Conservation (phyloP, 2,888 invertebrate species). For the Sialis fuliginosa region DNA sequence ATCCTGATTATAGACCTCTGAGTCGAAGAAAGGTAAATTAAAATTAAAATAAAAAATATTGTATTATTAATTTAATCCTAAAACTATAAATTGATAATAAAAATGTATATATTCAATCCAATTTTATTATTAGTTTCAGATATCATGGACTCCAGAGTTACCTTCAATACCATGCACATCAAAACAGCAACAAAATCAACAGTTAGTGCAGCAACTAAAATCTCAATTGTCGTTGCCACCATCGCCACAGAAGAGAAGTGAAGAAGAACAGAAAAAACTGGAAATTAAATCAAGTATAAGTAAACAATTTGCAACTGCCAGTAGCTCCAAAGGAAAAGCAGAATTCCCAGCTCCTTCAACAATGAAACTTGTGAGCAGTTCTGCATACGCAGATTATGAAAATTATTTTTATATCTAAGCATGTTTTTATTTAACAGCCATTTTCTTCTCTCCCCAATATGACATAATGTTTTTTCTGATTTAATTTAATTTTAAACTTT, state of each 20-base stretch:
- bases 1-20: constrained; percentile 55
- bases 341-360: constrained; percentile 30
- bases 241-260: constrained; percentile 18
- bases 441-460: not conserved
- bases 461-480: not conserved
- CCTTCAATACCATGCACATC: constrained; percentile 26
- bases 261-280: constrained; percentile 12
- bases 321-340: constrained; percentile 11
- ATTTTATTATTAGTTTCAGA: constrained; percentile 22
- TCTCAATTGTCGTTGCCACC: constrained; percentile 21
- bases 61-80: not conserved
- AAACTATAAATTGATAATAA: constrained; percentile 1
- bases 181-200: constrained; percentile 22
- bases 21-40: constrained; percentile 26
- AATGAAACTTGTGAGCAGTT: constrained; percentile 25
- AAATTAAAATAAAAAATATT: not conserved
- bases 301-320: constrained; percentile 8
- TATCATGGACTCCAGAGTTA: constrained; percentile 36
- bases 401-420: constrained; percentile 46
- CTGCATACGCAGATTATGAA: constrained; percentile 41
- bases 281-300: constrained; percentile 4
- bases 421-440: not conserved
- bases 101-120: constrained; percentile 1
- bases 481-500: not conserved
- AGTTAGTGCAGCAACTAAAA: constrained; percentile 18